phyloP scores from a whole-genome alignment of 2,888 invertebrate species.

The Hylaea fasciaria region DNA sequence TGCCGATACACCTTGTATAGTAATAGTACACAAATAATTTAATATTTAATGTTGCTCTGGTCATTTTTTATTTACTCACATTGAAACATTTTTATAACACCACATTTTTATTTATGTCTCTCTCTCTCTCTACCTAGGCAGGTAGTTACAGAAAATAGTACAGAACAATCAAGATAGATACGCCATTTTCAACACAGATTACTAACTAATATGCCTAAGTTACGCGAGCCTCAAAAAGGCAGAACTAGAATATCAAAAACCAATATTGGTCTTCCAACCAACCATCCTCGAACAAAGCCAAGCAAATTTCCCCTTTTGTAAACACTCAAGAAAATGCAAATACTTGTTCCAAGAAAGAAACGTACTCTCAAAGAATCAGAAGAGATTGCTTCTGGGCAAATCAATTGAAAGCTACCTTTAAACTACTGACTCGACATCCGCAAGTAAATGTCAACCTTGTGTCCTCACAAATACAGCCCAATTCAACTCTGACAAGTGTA shows the following conservation, averaged over 20 bases:
- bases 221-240: conserved; percentile 23
- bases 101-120: too few relatives aligned
- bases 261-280: conserved; percentile 54
- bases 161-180: background rate
- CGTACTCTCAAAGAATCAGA: conserved; percentile 66
- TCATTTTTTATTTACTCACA: too few relatives aligned
- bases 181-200: conserved; percentile 4
- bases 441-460: conserved; percentile 23
- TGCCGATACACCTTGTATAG: too few relatives aligned
- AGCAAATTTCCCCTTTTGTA: conserved; percentile 68
- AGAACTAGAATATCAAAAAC: conserved; percentile 41
- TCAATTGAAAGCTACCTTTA: conserved; percentile 61
- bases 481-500: conserved; percentile 46
- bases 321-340: conserved; percentile 70
- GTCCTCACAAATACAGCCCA: conserved; percentile 25
- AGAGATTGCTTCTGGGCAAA: conserved; percentile 69
- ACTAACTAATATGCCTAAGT: conserved; percentile 18
- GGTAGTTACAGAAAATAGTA: too few relatives aligned
- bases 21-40: too few relatives aligned
- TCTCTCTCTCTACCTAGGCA: too few relatives aligned
- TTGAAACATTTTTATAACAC: too few relatives aligned
- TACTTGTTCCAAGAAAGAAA: conserved; percentile 59
- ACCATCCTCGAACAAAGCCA: conserved; percentile 63
- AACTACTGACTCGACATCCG: conserved; percentile 35
- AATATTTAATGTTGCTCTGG: too few relatives aligned